Conservation (phyloP, 2,888 invertebrate species). For the Plagodis pulveraria region DNA sequence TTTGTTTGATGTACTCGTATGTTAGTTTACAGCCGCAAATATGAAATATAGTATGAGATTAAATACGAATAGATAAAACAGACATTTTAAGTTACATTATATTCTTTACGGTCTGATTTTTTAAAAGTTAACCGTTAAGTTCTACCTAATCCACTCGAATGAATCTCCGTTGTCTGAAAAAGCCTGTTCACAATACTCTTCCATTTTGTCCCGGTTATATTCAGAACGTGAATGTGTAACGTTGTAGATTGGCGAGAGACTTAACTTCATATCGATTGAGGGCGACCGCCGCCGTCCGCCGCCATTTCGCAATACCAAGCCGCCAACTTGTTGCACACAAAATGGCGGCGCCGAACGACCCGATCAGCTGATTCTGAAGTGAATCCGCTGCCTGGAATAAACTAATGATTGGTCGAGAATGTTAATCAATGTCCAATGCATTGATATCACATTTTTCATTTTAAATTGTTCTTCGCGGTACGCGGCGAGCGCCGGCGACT, state of each 20-base stretch:
- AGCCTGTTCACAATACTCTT: conserved; percentile 66
- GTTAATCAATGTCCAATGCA: conserved; percentile 68
- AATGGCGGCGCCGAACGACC: conserved; percentile 74
- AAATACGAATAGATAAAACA: no score
- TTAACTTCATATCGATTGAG: conserved; percentile 53
- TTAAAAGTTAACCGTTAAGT: conserved; percentile 13
- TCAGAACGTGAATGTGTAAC: conserved; percentile 29
- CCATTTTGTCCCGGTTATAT: conserved; percentile 48
- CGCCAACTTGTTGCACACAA: conserved; percentile 58
- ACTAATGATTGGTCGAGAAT: conserved; percentile 64
- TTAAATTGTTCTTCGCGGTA: conserved; percentile 48
- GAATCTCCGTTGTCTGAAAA: conserved; percentile 47
- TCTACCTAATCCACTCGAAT: conserved; percentile 42
- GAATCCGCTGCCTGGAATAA: conserved; percentile 71
- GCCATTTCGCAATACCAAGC: conserved; percentile 55
- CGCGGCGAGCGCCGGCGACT: conserved; percentile 52
- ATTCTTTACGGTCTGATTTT: no score
- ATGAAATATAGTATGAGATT: no score
- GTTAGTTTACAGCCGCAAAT: no score
- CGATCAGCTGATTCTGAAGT: conserved; percentile 68
- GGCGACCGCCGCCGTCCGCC: conserved; percentile 53
- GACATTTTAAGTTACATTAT: no score
- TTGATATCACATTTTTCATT: conserved; percentile 70
- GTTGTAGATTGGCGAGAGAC: conserved; percentile 54
- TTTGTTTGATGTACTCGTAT: no score